These are phyloP conservation scores for Mormyrus lacerda DNA, from an alignment of 2,113 vertebrate genomes.

Conservation along the genomic window DNA sequence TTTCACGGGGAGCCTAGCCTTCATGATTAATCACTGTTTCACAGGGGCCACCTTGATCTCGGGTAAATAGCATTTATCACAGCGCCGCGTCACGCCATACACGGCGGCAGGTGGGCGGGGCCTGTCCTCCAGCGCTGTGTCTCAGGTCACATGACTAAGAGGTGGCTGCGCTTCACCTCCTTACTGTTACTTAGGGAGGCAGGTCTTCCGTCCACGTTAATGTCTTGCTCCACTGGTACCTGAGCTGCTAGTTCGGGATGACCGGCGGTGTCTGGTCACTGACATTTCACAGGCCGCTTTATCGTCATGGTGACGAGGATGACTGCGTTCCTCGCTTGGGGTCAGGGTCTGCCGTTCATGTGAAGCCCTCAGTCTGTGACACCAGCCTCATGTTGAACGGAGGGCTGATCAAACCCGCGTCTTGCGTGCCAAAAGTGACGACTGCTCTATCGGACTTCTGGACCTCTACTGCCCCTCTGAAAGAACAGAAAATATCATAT, in stretches of 20 bases:
- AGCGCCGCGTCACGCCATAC: constrained; percentile 39
- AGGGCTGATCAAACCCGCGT: background rate
- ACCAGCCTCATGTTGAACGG: background rate
- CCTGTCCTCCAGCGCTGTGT: background rate
- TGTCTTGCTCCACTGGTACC: background rate
- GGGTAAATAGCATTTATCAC: constrained; percentile 55
- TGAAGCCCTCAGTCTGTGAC: background rate
- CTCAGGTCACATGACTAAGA: constrained; percentile 24
- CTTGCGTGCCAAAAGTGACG: background rate
- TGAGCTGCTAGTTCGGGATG: background rate
- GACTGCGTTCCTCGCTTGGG: background rate
- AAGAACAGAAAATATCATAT: background rate
- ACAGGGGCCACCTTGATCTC: constrained; percentile 52
- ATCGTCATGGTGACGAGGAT: background rate
- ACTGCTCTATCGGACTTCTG: background rate
- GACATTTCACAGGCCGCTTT: background rate
- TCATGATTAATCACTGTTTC: constrained; percentile 53
- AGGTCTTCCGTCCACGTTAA: background rate
- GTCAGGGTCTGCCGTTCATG: background rate
- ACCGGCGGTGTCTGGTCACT: background rate
- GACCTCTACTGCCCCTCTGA: background rate
- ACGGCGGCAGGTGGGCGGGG: constrained; percentile 9
- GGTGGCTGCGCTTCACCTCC: background rate
- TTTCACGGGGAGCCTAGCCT: constrained; percentile 17
- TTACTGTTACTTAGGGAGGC: background rate